Base-by-base conservation (phyloP, 1,140 invertebrate species). In the Acromyrmex heyeri region DNA sequence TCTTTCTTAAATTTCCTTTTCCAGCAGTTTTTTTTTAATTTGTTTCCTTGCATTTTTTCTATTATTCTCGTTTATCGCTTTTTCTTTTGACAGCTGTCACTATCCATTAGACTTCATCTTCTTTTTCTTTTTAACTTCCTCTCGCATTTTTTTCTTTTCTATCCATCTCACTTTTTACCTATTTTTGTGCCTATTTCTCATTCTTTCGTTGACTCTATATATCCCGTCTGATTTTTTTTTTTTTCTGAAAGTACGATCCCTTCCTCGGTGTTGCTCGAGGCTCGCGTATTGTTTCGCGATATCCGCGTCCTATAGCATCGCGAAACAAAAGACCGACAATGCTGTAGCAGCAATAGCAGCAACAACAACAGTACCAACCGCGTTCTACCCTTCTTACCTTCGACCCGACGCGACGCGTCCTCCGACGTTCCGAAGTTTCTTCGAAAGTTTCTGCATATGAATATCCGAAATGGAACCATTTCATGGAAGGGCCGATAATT, bases 201-300 rank as follows among this genome's bases (percentile, higher is more conserved):
- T 44, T 70, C 44, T 67, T 27, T n/a, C 48, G 72, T 38, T 83
- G 44, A 59, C 10, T 72, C 27, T 72, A 12, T 18, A 30, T 14
- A 21, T 53, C 18, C 24, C 44, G 38, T 85, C 73, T 76, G 34
- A 4, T 79, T 70, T 85, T 88, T 88, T 65, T 73, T 76, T 64
- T 76, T 64, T 72, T 57, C 59, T 57, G 50, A 77, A 72, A 89
- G 69, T 12, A 65, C 57, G 69, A 75, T 90, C 78, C 62, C 70
- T 76, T 90, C 87, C 82, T 90, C 81, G 86, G 81, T 70, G 87
- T 92, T 89, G 91, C 91, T 92, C 91, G 91, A 92, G 93, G 91
- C 92, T 90, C 87, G 86, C 64, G 92, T 87, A 93, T 93, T 93
- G 93, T 93, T 92, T 92, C 87, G 87, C 85, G 91, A 92, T 93